Evolutionary conservation across 2,888 invertebrate species (phyloP).

Genomic region (Pristionchus exspectatus): DNA sequence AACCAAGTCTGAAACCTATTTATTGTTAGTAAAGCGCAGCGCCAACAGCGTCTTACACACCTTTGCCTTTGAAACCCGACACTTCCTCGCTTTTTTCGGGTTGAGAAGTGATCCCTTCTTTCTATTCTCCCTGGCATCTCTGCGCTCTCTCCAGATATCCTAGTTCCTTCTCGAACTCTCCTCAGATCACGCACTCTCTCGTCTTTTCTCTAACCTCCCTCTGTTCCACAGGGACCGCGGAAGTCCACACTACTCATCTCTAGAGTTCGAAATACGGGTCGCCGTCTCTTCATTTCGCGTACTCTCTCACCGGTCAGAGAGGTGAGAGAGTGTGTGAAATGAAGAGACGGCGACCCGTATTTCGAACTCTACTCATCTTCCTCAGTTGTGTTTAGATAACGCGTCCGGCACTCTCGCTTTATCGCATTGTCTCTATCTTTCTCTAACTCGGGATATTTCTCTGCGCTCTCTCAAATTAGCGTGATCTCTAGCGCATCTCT

Average conservation of each 20-base stretch:
- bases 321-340: no score
- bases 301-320: no score
- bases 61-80: constrained; percentile 4
- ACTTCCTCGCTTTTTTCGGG: constrained; percentile 28
- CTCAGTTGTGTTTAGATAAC: constrained; percentile 36
- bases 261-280: no score
- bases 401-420: neutral
- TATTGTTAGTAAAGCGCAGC: neutral
- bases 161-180: neutral
- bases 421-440: neutral
- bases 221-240: neutral
- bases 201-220: neutral
- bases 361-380: no score
- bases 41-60: neutral
- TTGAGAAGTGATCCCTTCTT: constrained; percentile 43
- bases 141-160: neutral
- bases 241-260: neutral
- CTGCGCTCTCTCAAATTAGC: constrained; percentile 3
- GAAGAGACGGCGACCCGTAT: no score
- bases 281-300: no score
- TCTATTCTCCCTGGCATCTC: neutral
- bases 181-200: neutral
- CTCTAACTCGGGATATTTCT: constrained; percentile 1
- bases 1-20: neutral
- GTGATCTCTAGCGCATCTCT: constrained; percentile 26